Evolutionary conservation across 1,140 invertebrate species (phyloP), one percentile per base, ranked within the genome.

Genomic region (Globodera rostochiensis): DNA sequence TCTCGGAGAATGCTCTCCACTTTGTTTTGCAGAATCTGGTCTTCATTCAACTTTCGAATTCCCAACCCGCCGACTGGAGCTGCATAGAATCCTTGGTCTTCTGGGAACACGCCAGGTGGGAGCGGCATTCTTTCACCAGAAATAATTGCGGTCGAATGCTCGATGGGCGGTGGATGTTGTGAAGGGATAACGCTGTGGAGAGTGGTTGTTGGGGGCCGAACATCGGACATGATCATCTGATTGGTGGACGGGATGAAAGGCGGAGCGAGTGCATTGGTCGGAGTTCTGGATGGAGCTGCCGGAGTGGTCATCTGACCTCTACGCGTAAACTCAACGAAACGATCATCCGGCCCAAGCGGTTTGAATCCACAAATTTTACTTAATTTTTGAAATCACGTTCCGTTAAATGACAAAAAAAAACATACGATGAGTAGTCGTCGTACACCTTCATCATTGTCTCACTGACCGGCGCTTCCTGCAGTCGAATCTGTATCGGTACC

Each of bases 1-100:
- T 99, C 97, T 19, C 95, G 92, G 8, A 99, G 91, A 3, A 99
- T 91, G 84, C 93, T 95, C 89, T 98, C 96, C 0, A 96, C 97
- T 90, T 98, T 98, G 87, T 98, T 96, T 86, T 95, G 94, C 7
- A 99, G 91, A 13, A 95, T 15, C 21, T 78, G 77, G n/a, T 78
- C 77, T 6, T 78, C 77, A 36, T 70, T 78, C 64, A 77, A 66
- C 57, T 77, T 77, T 64, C 25, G 60, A n/a, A 70, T 25, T 11
- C 79, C 69, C 46, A 79, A 53, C n/a, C 53, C 64, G 25, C 46
- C n/a, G 53, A 19, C 66, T n/a, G 78, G 69, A 21, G 74, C 11
- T 47, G 53, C 2, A 46, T 69, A 60, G 78, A 53, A 79, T 25
- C 21, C 71, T 47, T 47, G 66, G 15, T 70, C 64, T 25, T 78